Evolutionary conservation across 2,797 vertebrate genomes (phyloP), one percentile per base, ranked within the genome.

Genomic region (Naso thynnoides): DNA sequence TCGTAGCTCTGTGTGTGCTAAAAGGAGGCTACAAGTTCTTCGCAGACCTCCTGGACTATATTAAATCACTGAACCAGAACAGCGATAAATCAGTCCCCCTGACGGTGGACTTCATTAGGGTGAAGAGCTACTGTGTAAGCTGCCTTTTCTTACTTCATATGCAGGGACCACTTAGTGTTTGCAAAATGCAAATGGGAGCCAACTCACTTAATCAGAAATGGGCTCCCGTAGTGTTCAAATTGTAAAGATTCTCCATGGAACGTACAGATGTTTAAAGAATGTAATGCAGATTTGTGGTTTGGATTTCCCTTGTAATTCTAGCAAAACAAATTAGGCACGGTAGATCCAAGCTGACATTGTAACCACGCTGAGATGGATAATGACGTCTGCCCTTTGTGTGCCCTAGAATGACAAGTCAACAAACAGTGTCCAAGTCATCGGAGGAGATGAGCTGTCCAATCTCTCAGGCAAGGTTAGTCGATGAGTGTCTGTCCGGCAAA

Each of bases 21-120:
- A 97, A 97, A 92, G 96, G 96, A 49, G 96, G 95, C 54, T 97
- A 96, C 83, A 97, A 94, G 86, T 97, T 96, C 91, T 97, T 97
- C 42, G 95, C 96, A 18, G 96, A 96, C 90, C 93, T 97, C 79
- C 88, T 97, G 90, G 95, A 97, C 89, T 95, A 92, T 86, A 96
- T 96, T 71, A 96, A 97, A 91, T 88, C 91, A 2, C 90, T 96
- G 83, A 96, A 97, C 90, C 95, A 93, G 88, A 96, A 96, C 81
- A 93, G 89, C 6, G 95, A 96, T 85, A 93, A 93, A 88, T 97
- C 96, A 61, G 93, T 96, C 62, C 96, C 95, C 2, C 77, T 97
- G 89, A 95, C 94, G 0, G 92, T 96, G 91, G 96, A 96, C 90
- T 97, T 97, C 93, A 96, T 96, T 83, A 94, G 93, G 86, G 93